phyloP scores from a whole-genome alignment of 1,140 invertebrate genomes.

The Cotesia glomerata region DNA sequence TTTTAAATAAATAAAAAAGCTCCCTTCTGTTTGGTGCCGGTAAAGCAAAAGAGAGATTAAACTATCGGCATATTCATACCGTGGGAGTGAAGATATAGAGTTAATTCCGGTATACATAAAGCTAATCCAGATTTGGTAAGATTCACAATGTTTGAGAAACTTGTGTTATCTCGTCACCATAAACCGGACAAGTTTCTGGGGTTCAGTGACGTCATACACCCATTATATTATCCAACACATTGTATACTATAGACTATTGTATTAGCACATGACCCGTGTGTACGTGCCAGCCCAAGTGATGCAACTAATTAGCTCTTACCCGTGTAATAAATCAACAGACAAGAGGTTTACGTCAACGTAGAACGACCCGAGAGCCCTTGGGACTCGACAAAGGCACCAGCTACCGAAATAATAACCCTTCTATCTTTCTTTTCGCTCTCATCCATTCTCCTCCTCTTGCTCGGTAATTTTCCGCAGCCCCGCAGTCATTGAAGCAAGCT shows the following conservation, averaged over 20 bases:
- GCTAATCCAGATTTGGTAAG: conserved; percentile 20
- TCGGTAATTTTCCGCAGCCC: too few relatives aligned
- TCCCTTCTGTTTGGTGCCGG: too few relatives aligned
- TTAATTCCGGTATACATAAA: neutral
- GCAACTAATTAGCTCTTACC: conserved; percentile 31
- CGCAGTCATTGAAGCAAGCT: too few relatives aligned
- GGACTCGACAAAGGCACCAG: neutral
- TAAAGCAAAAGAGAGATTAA: too few relatives aligned
- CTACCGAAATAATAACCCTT: too few relatives aligned
- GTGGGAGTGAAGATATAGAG: neutral
- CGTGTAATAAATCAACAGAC: conserved; percentile 27
- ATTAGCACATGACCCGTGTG: conserved; percentile 8
- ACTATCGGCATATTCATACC: neutral
- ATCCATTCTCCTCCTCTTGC: too few relatives aligned
- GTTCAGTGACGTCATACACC: neutral
- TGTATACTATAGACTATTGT: too few relatives aligned
- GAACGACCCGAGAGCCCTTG: neutral
- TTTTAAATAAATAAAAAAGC: too few relatives aligned
- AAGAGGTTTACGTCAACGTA: conserved; percentile 8
- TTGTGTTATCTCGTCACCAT: conserved; percentile 1
- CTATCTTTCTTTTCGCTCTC: too few relatives aligned
- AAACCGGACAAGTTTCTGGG: conserved; percentile 13
- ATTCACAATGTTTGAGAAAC: conserved; percentile 35
- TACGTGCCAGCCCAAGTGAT: neutral
- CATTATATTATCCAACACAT: too few relatives aligned